A percentile compares a stretch with the other conserved stretches of the same genome.
These are phyloP conservation scores for Drosophila chauvacae DNA, from an alignment of 1,140 invertebrate species.

Conservation along the genomic window DNA sequence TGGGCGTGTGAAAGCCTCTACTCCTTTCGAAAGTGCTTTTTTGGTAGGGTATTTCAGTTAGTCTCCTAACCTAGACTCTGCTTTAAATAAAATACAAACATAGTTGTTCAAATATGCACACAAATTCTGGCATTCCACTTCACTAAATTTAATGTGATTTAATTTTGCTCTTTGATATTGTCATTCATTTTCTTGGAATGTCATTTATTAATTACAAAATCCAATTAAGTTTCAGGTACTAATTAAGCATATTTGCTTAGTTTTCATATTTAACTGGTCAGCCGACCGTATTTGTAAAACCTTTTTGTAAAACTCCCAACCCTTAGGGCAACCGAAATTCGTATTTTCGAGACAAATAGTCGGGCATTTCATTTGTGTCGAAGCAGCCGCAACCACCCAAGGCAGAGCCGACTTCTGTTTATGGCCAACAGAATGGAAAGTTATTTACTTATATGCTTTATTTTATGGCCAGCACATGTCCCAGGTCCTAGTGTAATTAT, in stretches of 20 bases:
- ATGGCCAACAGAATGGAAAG: constrained; percentile 78
- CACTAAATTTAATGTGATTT: neutral
- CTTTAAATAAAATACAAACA: neutral
- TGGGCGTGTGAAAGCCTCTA: constrained; percentile 41
- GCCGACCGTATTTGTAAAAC: too few relatives aligned
- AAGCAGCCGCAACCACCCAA: constrained; percentile 4
- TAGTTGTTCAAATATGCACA: too few relatives aligned
- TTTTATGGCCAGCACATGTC: constrained; percentile 78
- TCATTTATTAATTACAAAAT: constrained; percentile 10
- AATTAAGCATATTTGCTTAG: neutral
- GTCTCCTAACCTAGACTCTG: neutral
- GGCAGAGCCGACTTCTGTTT: constrained; percentile 56
- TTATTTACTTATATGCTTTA: constrained; percentile 77
- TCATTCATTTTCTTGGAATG: neutral
- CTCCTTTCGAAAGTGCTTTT: constrained; percentile 17
- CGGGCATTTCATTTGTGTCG: constrained; percentile 25
- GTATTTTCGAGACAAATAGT: constrained; percentile 1
- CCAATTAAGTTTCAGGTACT: neutral
- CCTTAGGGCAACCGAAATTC: constrained; percentile 21
- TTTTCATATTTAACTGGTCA: neutral
- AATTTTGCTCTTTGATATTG: neutral
- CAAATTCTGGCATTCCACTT: too few relatives aligned
- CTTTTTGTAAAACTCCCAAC: neutral
- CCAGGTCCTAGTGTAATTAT: constrained; percentile 67
- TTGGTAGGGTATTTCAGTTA: constrained; percentile 7